Evolutionary conservation across 2,888 invertebrate species (phyloP).

Genomic region (Taphrorychus bicolor): DNA sequence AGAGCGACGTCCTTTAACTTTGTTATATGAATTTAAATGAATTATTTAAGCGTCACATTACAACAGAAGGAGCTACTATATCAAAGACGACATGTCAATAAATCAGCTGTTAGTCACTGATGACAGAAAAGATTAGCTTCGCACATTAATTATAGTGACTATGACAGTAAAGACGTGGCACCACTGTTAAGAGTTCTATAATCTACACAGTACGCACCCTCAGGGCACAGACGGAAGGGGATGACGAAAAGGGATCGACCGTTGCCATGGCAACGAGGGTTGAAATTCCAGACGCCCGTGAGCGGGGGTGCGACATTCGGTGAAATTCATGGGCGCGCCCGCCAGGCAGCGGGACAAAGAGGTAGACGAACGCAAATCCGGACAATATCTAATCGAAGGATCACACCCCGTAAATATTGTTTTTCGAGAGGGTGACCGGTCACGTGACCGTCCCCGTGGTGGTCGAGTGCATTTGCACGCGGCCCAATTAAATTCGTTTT

Average conservation of each 20-base stretch:
- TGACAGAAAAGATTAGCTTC: no score
- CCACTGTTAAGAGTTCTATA: no score
- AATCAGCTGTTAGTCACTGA: no score
- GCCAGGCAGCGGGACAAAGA: conserved; percentile 12
- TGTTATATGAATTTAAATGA: no score
- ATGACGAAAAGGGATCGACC: conserved; percentile 22
- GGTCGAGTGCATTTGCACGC: conserved; percentile 22
- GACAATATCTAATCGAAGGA: conserved; percentile 12
- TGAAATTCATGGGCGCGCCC: conserved; percentile 18
- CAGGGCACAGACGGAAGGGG: background rate
- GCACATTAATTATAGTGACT: no score
- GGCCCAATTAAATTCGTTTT: conserved; percentile 11
- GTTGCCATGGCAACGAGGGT: conserved; percentile 22
- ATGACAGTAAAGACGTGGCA: no score
- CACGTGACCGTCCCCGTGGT: conserved; percentile 11
- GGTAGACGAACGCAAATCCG: background rate
- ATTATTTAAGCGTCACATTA: no score
- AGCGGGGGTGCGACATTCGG: conserved; percentile 19
- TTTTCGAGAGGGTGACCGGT: conserved; percentile 12
- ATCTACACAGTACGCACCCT: no score
- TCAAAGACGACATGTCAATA: no score
- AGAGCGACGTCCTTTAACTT: no score
- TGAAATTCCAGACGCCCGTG: conserved; percentile 7
- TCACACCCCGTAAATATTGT: conserved; percentile 26
- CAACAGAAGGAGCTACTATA: no score